Evolutionary conservation across 2,113 vertebrate species (phyloP).

Genomic region (Agelaius tricolor): DNA sequence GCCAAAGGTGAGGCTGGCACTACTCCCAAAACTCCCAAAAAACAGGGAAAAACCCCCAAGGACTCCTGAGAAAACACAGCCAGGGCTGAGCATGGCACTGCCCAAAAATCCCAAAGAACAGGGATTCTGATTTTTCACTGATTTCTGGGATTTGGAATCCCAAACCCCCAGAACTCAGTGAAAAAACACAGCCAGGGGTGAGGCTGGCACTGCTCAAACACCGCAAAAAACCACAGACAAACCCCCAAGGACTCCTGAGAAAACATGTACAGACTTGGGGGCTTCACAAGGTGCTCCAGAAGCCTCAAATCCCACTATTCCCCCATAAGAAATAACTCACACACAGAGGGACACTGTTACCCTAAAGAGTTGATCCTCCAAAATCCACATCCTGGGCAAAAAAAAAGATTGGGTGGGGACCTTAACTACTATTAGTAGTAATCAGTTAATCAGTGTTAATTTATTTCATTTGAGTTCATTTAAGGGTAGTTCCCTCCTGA

Average conservation of each 20-base stretch:
- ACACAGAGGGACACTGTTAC: accelerated
- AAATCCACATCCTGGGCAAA: accelerated
- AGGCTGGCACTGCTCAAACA: too few relatives aligned
- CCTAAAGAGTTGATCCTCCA: background rate
- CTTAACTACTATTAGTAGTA: background rate
- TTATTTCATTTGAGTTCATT: background rate
- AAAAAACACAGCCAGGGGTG: too few relatives aligned
- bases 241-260: background rate
- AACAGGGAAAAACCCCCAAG: too few relatives aligned
- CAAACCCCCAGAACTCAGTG: too few relatives aligned
- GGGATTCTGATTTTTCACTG: too few relatives aligned
- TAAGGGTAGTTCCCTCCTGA: background rate
- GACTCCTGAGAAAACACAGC: too few relatives aligned
- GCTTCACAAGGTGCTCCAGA: accelerated
- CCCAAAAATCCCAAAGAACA: background rate
- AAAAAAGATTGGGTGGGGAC: accelerated
- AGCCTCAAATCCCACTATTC: background rate
- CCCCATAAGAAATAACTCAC: accelerated
- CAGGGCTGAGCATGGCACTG: background rate
- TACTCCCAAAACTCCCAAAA: too few relatives aligned
- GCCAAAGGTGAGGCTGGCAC: too few relatives aligned
- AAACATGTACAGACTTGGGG: background rate
- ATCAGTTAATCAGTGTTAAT: background rate
- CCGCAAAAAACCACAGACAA: too few relatives aligned
- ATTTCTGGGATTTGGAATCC: too few relatives aligned